Conservation (phyloP, 2,797 vertebrate species). For the Phrynocephalus vlangalii region DNA sequence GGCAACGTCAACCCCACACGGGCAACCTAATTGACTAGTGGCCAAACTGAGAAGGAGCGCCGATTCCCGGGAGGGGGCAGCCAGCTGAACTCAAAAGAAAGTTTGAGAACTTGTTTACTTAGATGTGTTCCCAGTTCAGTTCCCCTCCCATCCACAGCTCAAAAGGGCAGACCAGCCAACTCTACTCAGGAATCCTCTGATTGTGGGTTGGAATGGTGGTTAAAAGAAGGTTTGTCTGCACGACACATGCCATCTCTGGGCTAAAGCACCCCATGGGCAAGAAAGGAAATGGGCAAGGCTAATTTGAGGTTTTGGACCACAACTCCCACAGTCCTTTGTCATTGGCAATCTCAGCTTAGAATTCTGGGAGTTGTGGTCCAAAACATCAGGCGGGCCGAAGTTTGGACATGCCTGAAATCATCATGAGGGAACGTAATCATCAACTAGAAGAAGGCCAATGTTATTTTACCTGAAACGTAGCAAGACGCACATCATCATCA, state of each 20-base stretch:
- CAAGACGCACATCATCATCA: background rate
- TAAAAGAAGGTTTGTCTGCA: background rate
- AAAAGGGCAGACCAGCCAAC: background rate
- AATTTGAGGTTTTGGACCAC: too few species aligned
- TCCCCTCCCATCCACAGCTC: background rate
- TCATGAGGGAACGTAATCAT: background rate
- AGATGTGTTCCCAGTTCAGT: background rate
- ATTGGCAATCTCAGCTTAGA: too few species aligned
- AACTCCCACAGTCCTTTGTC: too few species aligned
- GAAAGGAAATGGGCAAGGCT: too few species aligned
- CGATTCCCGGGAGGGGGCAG: background rate
- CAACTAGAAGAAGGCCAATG: background rate
- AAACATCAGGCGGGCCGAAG: too few species aligned
- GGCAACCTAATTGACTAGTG: background rate
- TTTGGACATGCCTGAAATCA: too few species aligned
- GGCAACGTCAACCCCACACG: background rate
- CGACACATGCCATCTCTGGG: background rate
- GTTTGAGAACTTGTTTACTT: constrained; percentile 3
- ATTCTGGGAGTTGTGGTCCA: too few species aligned
- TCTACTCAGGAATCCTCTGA: background rate
- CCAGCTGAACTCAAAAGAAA: background rate
- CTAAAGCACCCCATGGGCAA: background rate
- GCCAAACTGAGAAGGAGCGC: background rate
- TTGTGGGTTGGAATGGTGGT: background rate
- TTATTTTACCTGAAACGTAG: background rate